Evolutionary conservation across 92 coral and sea anemone species (phyloP), one percentile per base, ranked within the genome.

Genomic region (Epizoanthus scotinus): DNA sequence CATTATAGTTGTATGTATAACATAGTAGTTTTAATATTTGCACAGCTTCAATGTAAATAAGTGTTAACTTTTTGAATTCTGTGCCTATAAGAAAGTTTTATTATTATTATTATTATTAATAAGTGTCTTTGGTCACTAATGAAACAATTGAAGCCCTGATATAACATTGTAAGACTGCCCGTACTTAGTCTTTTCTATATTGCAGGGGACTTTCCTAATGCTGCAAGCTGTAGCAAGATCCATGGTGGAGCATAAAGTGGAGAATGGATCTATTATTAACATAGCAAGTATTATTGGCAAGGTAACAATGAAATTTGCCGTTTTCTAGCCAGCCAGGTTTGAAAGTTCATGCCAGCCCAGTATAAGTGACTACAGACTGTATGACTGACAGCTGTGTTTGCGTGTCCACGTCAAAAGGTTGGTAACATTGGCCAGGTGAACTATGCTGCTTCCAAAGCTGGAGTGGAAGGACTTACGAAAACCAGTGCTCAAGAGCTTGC

Each of bases 401-500:
- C n/a, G n/a, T 34, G 40, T 34, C 5, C 4, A 34, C 78, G 19
- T 79, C 13, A 52, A 57, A 52, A 96, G 99, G 90, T 85, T 14
- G 99, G 99, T 42, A 96, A 96, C 75, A 83, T 93, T 87, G 99
- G 99, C 49, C 99, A 96, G 78, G 98, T 85, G 20, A 96, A 96
- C 78, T 96, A 96, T 82, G 78, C 94, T 74, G 99, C 99, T 13
- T 86, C 99, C 18, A 96, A 96, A 83, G 96, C 99, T 70, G 99
- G 98, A 17, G 93, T 96, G 1, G 96, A 89, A 83, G 99, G 98
- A 0, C 66, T 96, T 74, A 96, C 98, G 18, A 91, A 84, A 78
- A 88, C 97, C 15, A 91, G 94, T 84, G 99, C 99, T 13, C 91
- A 81, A 64, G 99, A 96, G 55, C 94, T 96, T 31, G 96, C 93